Base-by-base conservation (phyloP, 2,888 invertebrate genomes). In the Lydus trimaculatus region DNA sequence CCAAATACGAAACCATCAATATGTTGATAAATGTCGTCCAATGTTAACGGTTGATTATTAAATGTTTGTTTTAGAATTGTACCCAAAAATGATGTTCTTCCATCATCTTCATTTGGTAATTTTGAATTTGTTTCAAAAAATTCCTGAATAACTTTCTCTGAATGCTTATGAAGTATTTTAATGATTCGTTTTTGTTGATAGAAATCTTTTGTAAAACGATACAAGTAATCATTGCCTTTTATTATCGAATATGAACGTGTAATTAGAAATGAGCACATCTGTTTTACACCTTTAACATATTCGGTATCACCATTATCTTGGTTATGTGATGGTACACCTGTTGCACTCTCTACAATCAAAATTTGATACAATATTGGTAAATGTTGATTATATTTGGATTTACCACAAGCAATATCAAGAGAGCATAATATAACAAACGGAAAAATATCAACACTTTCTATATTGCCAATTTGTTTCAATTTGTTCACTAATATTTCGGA, bases 231-330 rank as follows among this genome's bases (percentile, higher is more conserved):
- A 4, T 20, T 48, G 20, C 11, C 20, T 48, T 48, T 48, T 8
- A 48, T 20, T 0, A 20, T 8, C 8, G 48, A 48, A 11, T 48
- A 48, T 9, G 48, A 20, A 11, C 48, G 48, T 1, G 20, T 48
- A 11, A 48, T 11, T 7, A 11, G 2, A 3, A 48, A 11, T 3
- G 48, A 48, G 7, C 31, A 23, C 25, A 60, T 60, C 8, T 39
- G n/a, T 43, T 65, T 65, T 7, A 65, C 59, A 17, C 65, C 43
- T 28, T 60, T 39, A 9, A 65, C 65, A 15, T 65, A 65, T 13
- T 59, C 60, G 0, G 60, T 43, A 5, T 60, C 11, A 7, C 28
- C 43, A 13, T 60, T 43, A 2, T 59, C 20, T 65, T 65, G 65
- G 9, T 39, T 60, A 17, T 65, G 25, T 4, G 58, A 17, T 7